A percentile compares a stretch with the other conserved stretches of the same genome.
phyloP scores from a whole-genome alignment of 2,888 invertebrate species.

The Cyclophora punctaria region DNA sequence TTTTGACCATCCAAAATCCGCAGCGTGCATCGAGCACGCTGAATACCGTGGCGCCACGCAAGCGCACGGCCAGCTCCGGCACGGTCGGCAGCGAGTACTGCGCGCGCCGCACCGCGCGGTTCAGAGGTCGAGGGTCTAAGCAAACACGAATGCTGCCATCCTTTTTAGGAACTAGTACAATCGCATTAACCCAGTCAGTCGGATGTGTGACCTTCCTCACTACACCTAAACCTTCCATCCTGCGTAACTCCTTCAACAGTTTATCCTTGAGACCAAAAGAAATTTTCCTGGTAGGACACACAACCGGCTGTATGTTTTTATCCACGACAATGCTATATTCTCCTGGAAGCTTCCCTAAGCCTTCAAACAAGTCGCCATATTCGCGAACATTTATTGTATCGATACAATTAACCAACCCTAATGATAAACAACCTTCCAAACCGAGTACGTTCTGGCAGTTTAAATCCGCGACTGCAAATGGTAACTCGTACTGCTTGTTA shows the following conservation, averaged over 20 bases:
- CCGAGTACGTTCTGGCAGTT: background rate
- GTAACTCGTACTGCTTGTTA: background rate
- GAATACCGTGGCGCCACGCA: background rate
- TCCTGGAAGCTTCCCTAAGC: slow-evolving; percentile 1
- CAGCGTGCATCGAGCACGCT: background rate
- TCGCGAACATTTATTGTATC: background rate
- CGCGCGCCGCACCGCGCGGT: slow-evolving; percentile 8
- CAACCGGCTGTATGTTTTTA: slow-evolving; percentile 1
- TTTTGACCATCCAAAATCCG: slow-evolving; percentile 1
- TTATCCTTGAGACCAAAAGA: slow-evolving; percentile 1
- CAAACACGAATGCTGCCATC: slow-evolving; percentile 5
- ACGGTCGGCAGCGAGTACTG: slow-evolving; percentile 17
- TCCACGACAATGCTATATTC: slow-evolving; percentile 1
- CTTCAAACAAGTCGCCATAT: slow-evolving; percentile 2
- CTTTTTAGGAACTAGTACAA: slow-evolving; percentile 5
- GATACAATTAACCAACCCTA: background rate
- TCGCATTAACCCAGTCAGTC: slow-evolving; percentile 1
- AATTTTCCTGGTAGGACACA: slow-evolving; percentile 2
- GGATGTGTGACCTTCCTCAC: slow-evolving; percentile 1
- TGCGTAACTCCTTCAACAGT: slow-evolving; percentile 3
- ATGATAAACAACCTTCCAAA: background rate
- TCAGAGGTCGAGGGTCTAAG: slow-evolving; percentile 7
- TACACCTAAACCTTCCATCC: background rate
- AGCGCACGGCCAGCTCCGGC: slow-evolving; percentile 9
- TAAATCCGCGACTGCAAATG: background rate